These are phyloP conservation scores for Peromyscus aztecus DNA, from an alignment of 2,797 vertebrate species.

Conservation along the genomic window DNA sequence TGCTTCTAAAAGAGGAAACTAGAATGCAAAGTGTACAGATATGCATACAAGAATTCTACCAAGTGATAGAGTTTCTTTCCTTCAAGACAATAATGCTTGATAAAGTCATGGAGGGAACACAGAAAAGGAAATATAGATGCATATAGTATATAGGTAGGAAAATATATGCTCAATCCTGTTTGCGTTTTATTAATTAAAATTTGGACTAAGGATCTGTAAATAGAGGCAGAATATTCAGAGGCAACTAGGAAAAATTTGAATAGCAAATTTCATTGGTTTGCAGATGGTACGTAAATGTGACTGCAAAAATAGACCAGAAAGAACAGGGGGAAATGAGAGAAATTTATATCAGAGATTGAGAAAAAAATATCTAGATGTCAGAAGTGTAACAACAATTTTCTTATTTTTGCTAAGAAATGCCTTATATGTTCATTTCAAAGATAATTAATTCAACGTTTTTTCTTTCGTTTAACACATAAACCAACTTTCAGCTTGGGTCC, in stretches of 20 bases:
- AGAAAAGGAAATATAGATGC: background rate
- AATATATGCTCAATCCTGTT: background rate
- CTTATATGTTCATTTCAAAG: constrained; percentile 4
- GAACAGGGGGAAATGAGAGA: background rate
- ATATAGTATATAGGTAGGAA: background rate
- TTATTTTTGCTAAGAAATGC: background rate
- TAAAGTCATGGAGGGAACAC: background rate
- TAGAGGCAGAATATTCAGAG: constrained; percentile 32
- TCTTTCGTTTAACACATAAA: background rate
- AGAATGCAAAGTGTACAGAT: constrained; percentile 23
- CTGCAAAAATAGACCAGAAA: constrained; percentile 62
- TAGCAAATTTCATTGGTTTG: constrained; percentile 61
- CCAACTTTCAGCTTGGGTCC: background rate
- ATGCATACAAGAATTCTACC: background rate
- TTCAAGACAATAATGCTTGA: background rate
- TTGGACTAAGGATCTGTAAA: background rate
- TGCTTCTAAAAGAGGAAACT: constrained; percentile 11
- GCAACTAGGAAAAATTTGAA: constrained; percentile 58
- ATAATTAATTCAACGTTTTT: background rate
- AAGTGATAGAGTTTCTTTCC: background rate
- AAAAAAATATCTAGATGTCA: background rate
- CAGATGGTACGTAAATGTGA: constrained; percentile 49
- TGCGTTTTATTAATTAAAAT: constrained; percentile 49
- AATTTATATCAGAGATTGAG: constrained; percentile 46
- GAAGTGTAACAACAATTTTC: constrained; percentile 11